A percentile compares a stretch with the other conserved stretches of the same genome.
phyloP scores from a whole-genome alignment of 2,113 vertebrate genomes.

The Heliornis fulica region DNA sequence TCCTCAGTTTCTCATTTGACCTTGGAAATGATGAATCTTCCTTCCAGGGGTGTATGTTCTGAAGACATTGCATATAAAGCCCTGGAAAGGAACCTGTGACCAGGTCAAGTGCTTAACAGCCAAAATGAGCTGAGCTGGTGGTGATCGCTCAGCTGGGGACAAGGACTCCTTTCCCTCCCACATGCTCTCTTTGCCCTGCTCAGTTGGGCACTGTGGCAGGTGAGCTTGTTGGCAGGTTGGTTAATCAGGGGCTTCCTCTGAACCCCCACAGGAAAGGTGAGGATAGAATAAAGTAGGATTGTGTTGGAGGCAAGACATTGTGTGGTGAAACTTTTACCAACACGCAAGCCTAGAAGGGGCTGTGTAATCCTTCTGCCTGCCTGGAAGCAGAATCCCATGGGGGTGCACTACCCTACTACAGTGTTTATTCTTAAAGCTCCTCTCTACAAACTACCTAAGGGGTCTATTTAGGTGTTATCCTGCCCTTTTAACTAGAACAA shows the following conservation, averaged over 20 bases:
- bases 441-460: neutral
- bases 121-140: neutral
- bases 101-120: neutral
- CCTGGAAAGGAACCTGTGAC: neutral
- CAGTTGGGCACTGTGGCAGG: neutral
- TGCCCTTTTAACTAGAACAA: neutral
- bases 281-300: neutral
- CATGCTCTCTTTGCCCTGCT: accelerated
- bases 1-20: neutral
- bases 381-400: neutral
- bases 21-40: neutral
- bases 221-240: neutral
- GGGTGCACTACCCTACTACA: neutral
- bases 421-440: neutral
- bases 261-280: neutral
- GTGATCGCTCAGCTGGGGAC: neutral
- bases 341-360: neutral
- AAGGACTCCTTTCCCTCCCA: neutral
- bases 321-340: neutral
- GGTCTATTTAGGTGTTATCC: neutral
- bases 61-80: neutral
- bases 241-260: neutral
- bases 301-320: neutral
- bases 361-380: neutral
- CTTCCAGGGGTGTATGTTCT: neutral